Conservation (phyloP, 2,113 vertebrate species). For the Nerophis ophidion region DNA sequence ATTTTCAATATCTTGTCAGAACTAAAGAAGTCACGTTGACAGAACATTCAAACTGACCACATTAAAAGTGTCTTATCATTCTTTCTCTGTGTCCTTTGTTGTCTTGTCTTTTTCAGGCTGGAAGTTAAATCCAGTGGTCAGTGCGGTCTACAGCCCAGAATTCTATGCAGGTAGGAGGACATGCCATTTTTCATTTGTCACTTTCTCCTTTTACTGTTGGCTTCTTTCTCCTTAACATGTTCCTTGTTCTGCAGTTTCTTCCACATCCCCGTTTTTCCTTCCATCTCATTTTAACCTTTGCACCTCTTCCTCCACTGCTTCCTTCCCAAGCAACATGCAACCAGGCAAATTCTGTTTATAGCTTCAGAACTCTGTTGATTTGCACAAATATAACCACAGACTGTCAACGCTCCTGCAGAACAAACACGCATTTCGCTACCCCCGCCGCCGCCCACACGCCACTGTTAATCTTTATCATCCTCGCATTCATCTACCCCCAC, state of each 20-base stretch:
- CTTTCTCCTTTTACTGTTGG: conserved; percentile 19
- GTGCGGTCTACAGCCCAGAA: conserved; percentile 96
- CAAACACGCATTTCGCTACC: neutral
- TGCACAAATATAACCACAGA: conserved; percentile 6
- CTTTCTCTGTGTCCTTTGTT: neutral
- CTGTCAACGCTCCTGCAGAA: conserved; percentile 16
- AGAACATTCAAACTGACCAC: no score
- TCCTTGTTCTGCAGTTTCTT: conserved; percentile 13
- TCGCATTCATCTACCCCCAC: conserved; percentile 8
- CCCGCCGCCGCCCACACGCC: neutral
- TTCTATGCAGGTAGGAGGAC: conserved; percentile 93
- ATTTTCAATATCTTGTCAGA: no score
- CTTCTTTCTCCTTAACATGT: conserved; percentile 18
- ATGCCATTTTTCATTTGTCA: conserved; percentile 27
- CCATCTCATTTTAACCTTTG: conserved; percentile 6
- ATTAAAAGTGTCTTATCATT: conserved; percentile 4
- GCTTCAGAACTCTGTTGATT: conserved; percentile 24
- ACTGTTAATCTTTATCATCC: conserved; percentile 4
- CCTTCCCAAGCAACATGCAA: conserved; percentile 16
- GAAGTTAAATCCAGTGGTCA: conserved; percentile 98
- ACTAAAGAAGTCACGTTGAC: no score
- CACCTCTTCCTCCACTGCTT: conserved; percentile 17
- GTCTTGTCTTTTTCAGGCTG: conserved; percentile 75
- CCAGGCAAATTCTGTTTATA: conserved; percentile 29
- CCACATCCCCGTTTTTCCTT: conserved; percentile 16